These are phyloP conservation scores for Synanthedon vespiformis DNA, from an alignment of 2,888 invertebrate genomes.

Conservation along the genomic window DNA sequence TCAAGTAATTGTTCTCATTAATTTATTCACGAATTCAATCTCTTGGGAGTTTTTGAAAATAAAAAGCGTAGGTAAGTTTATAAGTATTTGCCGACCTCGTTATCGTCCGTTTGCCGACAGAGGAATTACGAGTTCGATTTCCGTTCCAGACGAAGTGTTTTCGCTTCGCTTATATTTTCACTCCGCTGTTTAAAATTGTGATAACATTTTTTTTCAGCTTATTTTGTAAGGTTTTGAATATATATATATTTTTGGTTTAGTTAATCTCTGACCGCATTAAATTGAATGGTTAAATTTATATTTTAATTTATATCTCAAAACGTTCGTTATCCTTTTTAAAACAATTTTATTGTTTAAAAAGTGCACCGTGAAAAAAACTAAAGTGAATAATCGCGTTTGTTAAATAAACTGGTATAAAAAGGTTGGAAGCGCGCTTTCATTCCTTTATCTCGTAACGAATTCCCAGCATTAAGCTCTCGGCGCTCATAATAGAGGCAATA, in stretches of 20 bases:
- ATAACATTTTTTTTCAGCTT: too few species aligned
- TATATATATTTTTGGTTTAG: too few species aligned
- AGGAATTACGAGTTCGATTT: background rate
- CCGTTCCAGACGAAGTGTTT: background rate
- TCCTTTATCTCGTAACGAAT: conserved; percentile 27
- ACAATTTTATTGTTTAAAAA: too few species aligned
- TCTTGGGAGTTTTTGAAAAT: background rate
- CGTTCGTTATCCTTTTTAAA: too few species aligned
- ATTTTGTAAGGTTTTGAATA: too few species aligned
- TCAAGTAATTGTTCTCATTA: background rate
- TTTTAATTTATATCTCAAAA: too few species aligned
- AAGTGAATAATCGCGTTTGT: conserved; percentile 9
- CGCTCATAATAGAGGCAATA: conserved; percentile 56
- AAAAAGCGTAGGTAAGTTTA: background rate
- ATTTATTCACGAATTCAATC: background rate
- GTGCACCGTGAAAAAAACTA: background rate
- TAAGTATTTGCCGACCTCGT: background rate
- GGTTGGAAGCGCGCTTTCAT: conserved; percentile 8
- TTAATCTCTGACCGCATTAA: too few species aligned
- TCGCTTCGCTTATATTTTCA: background rate
- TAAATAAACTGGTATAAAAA: conserved; percentile 15
- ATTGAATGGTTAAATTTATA: too few species aligned
- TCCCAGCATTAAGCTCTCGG: conserved; percentile 43
- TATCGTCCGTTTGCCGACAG: background rate
- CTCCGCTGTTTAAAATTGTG: too few species aligned